These are phyloP conservation scores for Polia nebulosa DNA, from an alignment of 2,888 invertebrate genomes.

Conservation along the genomic window DNA sequence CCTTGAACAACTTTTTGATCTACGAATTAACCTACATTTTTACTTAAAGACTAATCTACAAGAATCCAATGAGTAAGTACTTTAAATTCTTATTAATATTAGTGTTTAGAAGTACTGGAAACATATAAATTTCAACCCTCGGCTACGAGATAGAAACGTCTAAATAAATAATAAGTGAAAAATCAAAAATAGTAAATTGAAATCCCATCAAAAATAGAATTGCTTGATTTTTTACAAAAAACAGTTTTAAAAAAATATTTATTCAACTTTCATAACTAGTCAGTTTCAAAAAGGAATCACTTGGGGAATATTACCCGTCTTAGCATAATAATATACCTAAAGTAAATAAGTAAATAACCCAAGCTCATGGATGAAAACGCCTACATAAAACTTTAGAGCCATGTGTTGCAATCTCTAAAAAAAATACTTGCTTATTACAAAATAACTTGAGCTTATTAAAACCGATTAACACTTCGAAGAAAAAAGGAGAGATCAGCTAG, in stretches of 20 bases:
- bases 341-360: slow-evolving; percentile 16
- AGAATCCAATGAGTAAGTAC: slow-evolving; percentile 38
- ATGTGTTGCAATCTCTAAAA: slow-evolving; percentile 27
- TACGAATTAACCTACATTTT: slow-evolving; percentile 30
- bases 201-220: slow-evolving; percentile 64
- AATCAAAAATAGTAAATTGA: no score
- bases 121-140: slow-evolving; percentile 32
- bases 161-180: slow-evolving; percentile 46
- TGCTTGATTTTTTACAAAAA: slow-evolving; percentile 45
- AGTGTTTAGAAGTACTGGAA: slow-evolving; percentile 14
- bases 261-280: slow-evolving; percentile 33
- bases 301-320: slow-evolving; percentile 2
- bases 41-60: slow-evolving; percentile 35
- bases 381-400: slow-evolving; percentile 14
- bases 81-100: slow-evolving; percentile 18
- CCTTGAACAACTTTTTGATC: slow-evolving; percentile 39
- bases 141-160: slow-evolving; percentile 46
- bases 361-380: slow-evolving; percentile 3
- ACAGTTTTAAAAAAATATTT: slow-evolving; percentile 57
- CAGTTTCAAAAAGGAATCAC: slow-evolving; percentile 43
- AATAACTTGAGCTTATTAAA: not conserved
- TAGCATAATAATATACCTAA: slow-evolving; percentile 10
- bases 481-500: slow-evolving; percentile 9
- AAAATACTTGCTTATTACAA: slow-evolving; percentile 33
- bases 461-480: not conserved